Evolutionary conservation across 2,113 vertebrate genomes (phyloP), one percentile per base, ranked within the genome.

Genomic region (Austrofundulus limnaeus): DNA sequence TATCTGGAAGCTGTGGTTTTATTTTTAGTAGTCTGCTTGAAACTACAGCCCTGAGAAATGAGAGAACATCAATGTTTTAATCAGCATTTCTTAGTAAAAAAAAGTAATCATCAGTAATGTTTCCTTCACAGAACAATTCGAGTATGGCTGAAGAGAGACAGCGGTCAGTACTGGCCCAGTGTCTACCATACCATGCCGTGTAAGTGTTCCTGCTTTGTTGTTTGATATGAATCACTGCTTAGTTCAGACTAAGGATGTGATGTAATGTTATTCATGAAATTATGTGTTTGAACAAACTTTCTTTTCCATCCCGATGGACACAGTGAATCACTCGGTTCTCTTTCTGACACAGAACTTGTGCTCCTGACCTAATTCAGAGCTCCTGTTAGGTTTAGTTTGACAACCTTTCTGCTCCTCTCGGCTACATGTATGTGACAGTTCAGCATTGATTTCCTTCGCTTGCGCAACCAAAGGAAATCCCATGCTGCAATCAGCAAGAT

Each of bases 101-200:
- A 12, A 49, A 15, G 23, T 25, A 16, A 24, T 16, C 5, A 49
- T 14, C 2, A 1, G 23, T 24, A 10, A 8, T 48, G 7, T 72
- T 59, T 19, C 6, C 52, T 43, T 67, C n/a, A 17, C 78, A 99
- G 97, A 85, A 96, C 96, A 8, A 94, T 99, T 72, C 95, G 96
- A 41, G 93, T 99, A 31, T 99, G 97, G 97, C 77, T 99, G 86
- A 99, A 99, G 91, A 95, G 97, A 83, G 96, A 98, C 91, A 98
- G 95, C 13, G 97, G 97, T 31, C 97, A 99, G 65, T 98, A 96
- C 70, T 98, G 97, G 97, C 97, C 97, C 60, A 99, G 97, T 61
- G 92, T 98, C 83, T 95, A 94, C 81, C 96, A 98, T 77, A 85
- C 93, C 37, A 94, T 98, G 94, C 85, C 96, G 75, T 94, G 97